A percentile compares a stretch with the other conserved stretches of the same genome.
Evolutionary conservation across 1,140 invertebrate genomes (phyloP).

Genomic region (Drosophila kanapiae): DNA sequence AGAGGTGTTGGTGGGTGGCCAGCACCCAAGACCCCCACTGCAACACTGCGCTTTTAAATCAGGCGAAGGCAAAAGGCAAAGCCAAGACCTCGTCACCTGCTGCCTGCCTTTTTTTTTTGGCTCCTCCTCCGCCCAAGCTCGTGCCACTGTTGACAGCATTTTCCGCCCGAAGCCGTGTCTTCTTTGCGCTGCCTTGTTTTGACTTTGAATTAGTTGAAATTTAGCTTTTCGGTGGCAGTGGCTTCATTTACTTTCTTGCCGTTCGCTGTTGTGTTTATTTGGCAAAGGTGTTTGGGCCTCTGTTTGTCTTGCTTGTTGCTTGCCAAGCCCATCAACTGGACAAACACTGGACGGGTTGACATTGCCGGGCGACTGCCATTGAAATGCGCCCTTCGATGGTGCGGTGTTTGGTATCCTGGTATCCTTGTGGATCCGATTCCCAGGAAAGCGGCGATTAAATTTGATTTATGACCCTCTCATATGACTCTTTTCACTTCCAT

Average conservation of each 20-base stretch:
- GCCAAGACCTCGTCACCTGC: conserved; percentile 32
- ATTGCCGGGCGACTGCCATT: conserved; percentile 9
- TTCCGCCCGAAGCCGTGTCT: conserved; percentile 40
- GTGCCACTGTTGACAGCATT: conserved; percentile 57
- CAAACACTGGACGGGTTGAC: conserved; percentile 22
- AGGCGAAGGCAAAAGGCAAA: conserved; percentile 16
- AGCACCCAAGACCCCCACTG: background rate
- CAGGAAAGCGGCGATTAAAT: conserved; percentile 20
- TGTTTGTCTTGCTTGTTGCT: conserved; percentile 37
- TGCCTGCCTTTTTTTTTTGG: background rate
- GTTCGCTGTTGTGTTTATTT: conserved; percentile 15
- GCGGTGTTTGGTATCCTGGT: background rate
- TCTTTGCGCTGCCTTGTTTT: conserved; percentile 36
- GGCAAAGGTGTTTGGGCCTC: conserved; percentile 44
- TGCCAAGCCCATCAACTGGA: conserved; percentile 36
- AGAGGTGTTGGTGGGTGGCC: background rate
- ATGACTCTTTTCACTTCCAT: conserved; percentile 10
- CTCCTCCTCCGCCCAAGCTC: background rate
- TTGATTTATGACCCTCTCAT: conserved; percentile 15
- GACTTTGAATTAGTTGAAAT: conserved; percentile 72
- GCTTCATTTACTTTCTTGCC: conserved; percentile 48
- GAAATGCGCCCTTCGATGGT: conserved; percentile 1
- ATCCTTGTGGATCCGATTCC: conserved; percentile 7
- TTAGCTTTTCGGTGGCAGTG: conserved; percentile 57
- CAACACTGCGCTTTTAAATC: conserved; percentile 21